Conservation (phyloP, 2,113 vertebrate species). For the Hippocampus comes region DNA sequence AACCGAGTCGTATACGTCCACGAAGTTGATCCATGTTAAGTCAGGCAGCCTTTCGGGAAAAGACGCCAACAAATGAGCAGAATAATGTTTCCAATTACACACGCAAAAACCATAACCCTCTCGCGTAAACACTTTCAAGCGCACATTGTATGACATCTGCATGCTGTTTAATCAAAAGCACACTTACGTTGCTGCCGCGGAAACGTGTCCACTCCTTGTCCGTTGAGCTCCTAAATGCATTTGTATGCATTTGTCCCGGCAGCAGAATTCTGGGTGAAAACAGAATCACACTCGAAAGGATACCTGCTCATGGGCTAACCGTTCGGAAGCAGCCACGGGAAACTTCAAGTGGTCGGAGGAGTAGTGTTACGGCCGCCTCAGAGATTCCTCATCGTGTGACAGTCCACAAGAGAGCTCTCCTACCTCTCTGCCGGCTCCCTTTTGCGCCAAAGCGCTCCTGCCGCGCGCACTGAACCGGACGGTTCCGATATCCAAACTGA, state of each 20-base stretch:
- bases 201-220: conserved; percentile 93
- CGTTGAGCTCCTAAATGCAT: conserved; percentile 98
- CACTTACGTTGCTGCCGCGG: conserved; percentile 86
- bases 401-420: conserved; percentile 50
- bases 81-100: conserved; percentile 15
- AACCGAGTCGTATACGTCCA: conserved; percentile 4
- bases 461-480: conserved; percentile 36
- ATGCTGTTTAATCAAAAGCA: conserved; percentile 16
- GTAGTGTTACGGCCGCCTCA: conserved; percentile 55
- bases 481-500: conserved; percentile 46
- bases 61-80: conserved; percentile 15
- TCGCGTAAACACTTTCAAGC: not conserved
- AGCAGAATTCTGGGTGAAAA: conserved; percentile 88
- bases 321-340: conserved; percentile 47
- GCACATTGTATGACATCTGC: not conserved
- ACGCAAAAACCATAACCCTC: not conserved
- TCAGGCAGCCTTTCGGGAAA: conserved; percentile 31
- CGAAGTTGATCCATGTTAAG: conserved; percentile 7
- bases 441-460: conserved; percentile 38
- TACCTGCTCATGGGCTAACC: conserved; percentile 68
- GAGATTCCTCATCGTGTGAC: conserved; percentile 63
- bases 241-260: conserved; percentile 98
- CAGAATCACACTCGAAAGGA: conserved; percentile 75
- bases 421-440: conserved; percentile 26
- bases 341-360: conserved; percentile 34